A percentile compares a stretch with the other conserved stretches of the same genome.
phyloP scores from a whole-genome alignment of 2,113 vertebrate genomes.

The Cheilinus undulatus region DNA sequence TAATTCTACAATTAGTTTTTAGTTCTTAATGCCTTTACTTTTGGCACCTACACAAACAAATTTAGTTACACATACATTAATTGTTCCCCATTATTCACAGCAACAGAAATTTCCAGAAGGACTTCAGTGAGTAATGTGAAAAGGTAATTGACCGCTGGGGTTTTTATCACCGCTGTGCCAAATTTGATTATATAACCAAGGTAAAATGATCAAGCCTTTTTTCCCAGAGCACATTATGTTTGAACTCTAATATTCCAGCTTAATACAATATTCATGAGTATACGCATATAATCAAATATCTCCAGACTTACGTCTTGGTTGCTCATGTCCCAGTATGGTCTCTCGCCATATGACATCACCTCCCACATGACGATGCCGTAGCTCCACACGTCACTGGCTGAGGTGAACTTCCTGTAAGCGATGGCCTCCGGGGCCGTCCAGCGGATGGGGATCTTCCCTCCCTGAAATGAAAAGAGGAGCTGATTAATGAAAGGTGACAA shows the following conservation, averaged over 20 bases:
- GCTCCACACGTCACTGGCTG: slow-evolving; percentile 97
- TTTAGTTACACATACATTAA: slow-evolving; percentile 20
- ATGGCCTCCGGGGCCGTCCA: slow-evolving; percentile 99
- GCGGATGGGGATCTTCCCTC: slow-evolving; percentile 98
- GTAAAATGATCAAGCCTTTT: slow-evolving; percentile 57
- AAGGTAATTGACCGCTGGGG: background rate
- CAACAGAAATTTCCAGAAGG: slow-evolving; percentile 21
- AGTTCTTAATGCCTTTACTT: slow-evolving; percentile 27
- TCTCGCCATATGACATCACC: slow-evolving; percentile 98
- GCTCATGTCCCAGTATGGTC: slow-evolving; percentile 99
- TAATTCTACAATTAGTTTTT: background rate
- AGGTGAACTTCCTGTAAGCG: slow-evolving; percentile 97
- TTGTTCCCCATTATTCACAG: slow-evolving; percentile 40
- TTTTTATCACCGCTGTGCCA: slow-evolving; percentile 28
- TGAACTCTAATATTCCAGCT: slow-evolving; percentile 5
- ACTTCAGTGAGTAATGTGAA: slow-evolving; percentile 34
- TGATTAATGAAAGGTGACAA: slow-evolving; percentile 44
- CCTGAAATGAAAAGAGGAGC: slow-evolving; percentile 82
- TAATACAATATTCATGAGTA: slow-evolving; percentile 16
- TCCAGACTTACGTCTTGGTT: slow-evolving; percentile 94
- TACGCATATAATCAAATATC: slow-evolving; percentile 2
- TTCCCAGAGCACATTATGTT: too few relatives aligned
- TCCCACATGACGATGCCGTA: slow-evolving; percentile 99
- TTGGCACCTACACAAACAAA: slow-evolving; percentile 10
- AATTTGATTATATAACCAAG: slow-evolving; percentile 37